A percentile compares a stretch with the other conserved stretches of the same genome.
Evolutionary conservation across 2,113 vertebrate genomes (phyloP).

Genomic region (Phoenicopterus ruber): DNA sequence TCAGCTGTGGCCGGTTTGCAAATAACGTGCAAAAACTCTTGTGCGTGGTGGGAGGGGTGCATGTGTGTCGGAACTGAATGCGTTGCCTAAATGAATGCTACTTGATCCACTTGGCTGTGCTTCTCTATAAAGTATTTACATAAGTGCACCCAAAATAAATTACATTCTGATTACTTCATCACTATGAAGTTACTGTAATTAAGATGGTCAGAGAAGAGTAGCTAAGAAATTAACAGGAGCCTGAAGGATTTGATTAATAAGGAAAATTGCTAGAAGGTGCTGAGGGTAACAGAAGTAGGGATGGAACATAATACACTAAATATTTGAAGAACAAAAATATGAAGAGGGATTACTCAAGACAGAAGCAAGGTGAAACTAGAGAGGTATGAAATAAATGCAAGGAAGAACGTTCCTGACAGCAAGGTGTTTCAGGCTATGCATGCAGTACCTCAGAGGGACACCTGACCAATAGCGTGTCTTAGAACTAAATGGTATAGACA

Average conservation of each 20-base stretch:
- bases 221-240: not conserved
- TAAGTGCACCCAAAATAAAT: not conserved
- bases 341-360: not conserved
- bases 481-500: not conserved
- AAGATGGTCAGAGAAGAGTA: not conserved
- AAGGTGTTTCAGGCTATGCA: not conserved
- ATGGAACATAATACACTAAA: not conserved
- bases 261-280: not conserved
- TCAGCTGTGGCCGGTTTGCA: not conserved
- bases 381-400: not conserved
- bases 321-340: not conserved
- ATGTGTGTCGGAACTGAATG: rapidly evolving
- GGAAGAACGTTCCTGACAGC: not conserved
- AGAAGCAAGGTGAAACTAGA: not conserved
- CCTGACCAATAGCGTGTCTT: not conserved
- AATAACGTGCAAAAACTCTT: not conserved
- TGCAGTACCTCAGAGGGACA: not conserved
- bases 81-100: not conserved
- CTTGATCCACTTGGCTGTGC: not conserved
- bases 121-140: not conserved
- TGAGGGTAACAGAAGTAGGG: not conserved
- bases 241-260: not conserved
- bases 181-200: not conserved
- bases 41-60: not conserved
- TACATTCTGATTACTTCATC: not conserved